Evolutionary conservation across 2,113 vertebrate genomes (phyloP), one percentile per base, ranked within the genome.

Genomic region (Trogon melanurus): DNA sequence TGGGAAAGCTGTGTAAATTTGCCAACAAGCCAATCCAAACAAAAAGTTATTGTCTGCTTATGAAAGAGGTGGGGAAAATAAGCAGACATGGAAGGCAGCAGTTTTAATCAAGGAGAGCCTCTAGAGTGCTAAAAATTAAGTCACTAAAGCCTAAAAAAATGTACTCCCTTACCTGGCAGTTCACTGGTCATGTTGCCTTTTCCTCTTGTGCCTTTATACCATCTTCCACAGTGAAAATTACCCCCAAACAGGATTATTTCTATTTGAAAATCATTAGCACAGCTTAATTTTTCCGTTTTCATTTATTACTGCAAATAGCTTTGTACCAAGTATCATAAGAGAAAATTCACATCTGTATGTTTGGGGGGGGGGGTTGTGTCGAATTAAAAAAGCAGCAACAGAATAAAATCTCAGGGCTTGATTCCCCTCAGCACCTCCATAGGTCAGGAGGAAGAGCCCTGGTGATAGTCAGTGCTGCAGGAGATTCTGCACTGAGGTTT

Each of bases 1-100:
- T 44, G 47, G 6, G 25, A 90, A 27, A 85, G 47, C 79, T 94
- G 72, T 83, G 69, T 71, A 78, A 91, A 95, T 88, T 92, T 93
- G 57, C 56, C 53, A 80, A 38, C 22, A 92, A 90, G 47, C 29
- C 86, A 78, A 64, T 27, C 38, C 60, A 93, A 92, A 91, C 41
- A 88, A 80, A 47, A 92, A 73, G n/a, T 34, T 88, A 47, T 29
- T 92, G 51, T 73, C 67, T 67, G 9, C 54, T 91, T 88, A 51
- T 84, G 64, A 70, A 71, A 51, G 60, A 80, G 22, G 51, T 76
- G 30, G 9, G 8, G 56, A 36, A 80, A 75, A 73, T 0, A 2
- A 62, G 32, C 58, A 85, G 29, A 36, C 29, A 25, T 32, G 32
- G 48, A 79, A 79, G 41, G 56, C 27, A 56, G 60, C 21, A 73